phyloP scores from a whole-genome alignment of 2,797 vertebrate species.

The Valencia hispanica region DNA sequence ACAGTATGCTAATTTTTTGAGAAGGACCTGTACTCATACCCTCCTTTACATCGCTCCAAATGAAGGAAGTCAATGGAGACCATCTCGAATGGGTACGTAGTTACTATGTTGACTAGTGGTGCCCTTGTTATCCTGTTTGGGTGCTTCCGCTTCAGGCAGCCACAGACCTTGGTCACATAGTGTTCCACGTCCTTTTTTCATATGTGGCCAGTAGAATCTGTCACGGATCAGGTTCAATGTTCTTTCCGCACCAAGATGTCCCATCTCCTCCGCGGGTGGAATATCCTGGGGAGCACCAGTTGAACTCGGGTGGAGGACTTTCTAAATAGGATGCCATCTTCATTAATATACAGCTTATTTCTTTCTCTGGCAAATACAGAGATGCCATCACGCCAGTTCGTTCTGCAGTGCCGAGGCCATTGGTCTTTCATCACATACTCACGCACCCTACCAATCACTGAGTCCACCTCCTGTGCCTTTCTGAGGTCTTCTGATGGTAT shows the following conservation, averaged over 20 bases:
- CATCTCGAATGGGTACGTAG: constrained; percentile 4
- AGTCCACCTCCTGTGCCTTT: no score
- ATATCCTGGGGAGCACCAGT: neutral
- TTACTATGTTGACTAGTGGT: neutral
- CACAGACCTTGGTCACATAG: constrained; percentile 3
- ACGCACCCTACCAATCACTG: no score
- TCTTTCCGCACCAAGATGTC: constrained; percentile 2
- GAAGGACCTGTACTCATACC: constrained; percentile 13
- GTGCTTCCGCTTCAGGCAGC: constrained; percentile 4
- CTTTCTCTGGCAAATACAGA: neutral
- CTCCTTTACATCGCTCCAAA: constrained; percentile 5
- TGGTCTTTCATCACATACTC: neutral
- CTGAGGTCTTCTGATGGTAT: neutral
- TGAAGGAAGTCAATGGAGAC: constrained; percentile 8
- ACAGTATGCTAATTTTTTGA: no score
- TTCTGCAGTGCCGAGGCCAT: neutral
- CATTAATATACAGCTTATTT: constrained; percentile 11
- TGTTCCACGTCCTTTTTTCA: neutral
- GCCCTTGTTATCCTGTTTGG: constrained; percentile 7
- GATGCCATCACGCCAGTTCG: neutral
- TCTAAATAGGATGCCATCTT: constrained; percentile 16
- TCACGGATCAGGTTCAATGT: constrained; percentile 3
- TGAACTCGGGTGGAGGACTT: constrained; percentile 6
- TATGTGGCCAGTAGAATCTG: neutral
- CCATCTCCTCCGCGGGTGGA: constrained; percentile 7